These are phyloP conservation scores for Pristionchus pacificus DNA, from an alignment of 1,140 invertebrate species.

Conservation along the genomic window DNA sequence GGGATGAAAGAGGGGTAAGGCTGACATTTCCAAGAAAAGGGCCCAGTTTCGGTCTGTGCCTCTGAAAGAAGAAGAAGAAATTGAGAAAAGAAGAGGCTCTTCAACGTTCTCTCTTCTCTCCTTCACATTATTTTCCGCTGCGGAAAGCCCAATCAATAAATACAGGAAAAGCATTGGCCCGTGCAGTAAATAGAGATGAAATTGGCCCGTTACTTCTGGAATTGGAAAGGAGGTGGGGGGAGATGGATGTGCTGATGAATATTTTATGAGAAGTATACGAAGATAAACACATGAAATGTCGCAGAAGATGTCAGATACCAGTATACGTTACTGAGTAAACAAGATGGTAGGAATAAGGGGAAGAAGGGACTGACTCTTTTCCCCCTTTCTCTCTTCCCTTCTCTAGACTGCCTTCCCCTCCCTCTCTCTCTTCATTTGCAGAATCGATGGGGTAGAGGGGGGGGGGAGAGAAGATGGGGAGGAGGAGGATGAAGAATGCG, in stretches of 20 bases:
- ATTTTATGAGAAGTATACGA: not conserved
- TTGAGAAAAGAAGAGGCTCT: not conserved
- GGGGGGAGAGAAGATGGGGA: no score
- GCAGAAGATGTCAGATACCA: not conserved
- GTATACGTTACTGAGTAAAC: not conserved
- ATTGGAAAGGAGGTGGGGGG: not conserved
- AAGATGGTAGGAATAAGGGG: conserved; percentile 9
- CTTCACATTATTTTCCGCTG: no score
- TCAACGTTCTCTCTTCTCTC: no score
- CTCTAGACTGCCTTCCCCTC: not conserved
- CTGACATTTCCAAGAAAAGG: no score
- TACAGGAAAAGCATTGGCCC: no score
- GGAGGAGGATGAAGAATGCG: no score
- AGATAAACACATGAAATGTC: not conserved
- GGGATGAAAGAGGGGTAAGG: no score
- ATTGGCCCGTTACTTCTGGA: not conserved
- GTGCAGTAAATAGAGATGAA: not conserved
- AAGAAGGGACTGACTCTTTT: not conserved
- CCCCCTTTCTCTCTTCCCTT: not conserved
- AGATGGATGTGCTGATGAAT: not conserved
- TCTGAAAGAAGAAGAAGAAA: not conserved
- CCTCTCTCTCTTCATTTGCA: not conserved
- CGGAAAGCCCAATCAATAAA: no score
- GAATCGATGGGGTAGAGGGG: no score
- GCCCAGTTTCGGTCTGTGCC: not conserved